Percentiles rank a stretch among this genome's conserved stretches.
Conservation (phyloP, 2,888 invertebrate genomes). For the Urechis unicinctus region DNA sequence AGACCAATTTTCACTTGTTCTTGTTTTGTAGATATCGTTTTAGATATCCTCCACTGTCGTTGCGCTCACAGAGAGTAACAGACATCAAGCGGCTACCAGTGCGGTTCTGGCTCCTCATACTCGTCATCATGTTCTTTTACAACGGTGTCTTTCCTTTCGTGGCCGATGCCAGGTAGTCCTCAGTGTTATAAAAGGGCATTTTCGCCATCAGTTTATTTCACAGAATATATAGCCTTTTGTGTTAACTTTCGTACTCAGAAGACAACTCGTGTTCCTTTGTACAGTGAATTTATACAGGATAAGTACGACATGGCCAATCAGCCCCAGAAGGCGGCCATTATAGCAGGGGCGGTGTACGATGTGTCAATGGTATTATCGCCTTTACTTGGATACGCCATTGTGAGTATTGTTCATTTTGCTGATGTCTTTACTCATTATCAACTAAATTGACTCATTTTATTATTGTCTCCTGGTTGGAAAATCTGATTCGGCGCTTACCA, state of each 20-base stretch:
- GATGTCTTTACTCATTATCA: too few relatives aligned
- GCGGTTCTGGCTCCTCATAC: slow-evolving; percentile 46
- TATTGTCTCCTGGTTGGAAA: too few relatives aligned
- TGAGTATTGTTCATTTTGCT: slow-evolving; percentile 28
- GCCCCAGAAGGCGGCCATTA: slow-evolving; percentile 35
- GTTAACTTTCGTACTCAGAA: too few relatives aligned
- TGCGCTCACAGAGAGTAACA: slow-evolving; percentile 47
- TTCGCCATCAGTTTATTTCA: slow-evolving; percentile 1
- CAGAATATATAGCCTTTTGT: too few relatives aligned
- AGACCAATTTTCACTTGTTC: too few relatives aligned
- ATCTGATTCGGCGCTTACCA: too few relatives aligned
- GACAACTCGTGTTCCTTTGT: too few relatives aligned
- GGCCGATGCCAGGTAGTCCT: slow-evolving; percentile 49
- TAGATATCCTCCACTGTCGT: too few relatives aligned
- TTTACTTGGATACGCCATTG: slow-evolving; percentile 48
- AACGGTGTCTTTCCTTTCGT: slow-evolving; percentile 52
- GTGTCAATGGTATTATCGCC: slow-evolving; percentile 50
- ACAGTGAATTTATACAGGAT: slow-evolving; percentile 46
- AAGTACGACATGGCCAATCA: slow-evolving; percentile 39
- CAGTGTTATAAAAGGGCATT: not conserved
- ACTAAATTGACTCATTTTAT: too few relatives aligned
- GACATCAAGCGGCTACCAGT: slow-evolving; percentile 43
- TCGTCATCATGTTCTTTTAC: slow-evolving; percentile 52
- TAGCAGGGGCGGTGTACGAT: slow-evolving; percentile 50
- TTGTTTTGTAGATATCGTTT: too few relatives aligned